Conservation (phyloP, 2,113 vertebrate genomes). For the Pogonocichla stellata region DNA sequence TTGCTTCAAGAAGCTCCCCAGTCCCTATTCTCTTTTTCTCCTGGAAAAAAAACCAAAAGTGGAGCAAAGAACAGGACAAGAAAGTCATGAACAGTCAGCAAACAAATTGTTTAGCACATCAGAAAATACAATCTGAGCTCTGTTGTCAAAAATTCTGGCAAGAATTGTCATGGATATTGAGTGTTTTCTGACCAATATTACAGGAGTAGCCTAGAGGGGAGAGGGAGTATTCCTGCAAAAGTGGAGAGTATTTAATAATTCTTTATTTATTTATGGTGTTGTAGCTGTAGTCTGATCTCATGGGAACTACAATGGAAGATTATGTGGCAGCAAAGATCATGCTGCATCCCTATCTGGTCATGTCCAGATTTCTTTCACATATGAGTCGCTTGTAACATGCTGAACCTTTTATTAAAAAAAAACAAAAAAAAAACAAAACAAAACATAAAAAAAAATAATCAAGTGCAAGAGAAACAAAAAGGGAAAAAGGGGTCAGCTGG, state of each 20-base stretch:
- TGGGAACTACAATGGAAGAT: constrained; percentile 1
- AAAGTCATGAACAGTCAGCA: background rate
- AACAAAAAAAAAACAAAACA: background rate
- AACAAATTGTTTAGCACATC: background rate
- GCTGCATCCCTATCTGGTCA: background rate
- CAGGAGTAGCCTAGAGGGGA: background rate
- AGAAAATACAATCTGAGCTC: background rate
- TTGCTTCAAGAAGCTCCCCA: background rate
- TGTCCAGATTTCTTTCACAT: constrained; percentile 7
- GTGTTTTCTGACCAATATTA: background rate
- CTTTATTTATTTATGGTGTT: constrained; percentile 19
- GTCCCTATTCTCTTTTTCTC: background rate
- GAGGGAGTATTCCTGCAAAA: background rate
- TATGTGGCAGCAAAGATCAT: background rate
- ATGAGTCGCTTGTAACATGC: background rate
- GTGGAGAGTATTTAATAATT: background rate
- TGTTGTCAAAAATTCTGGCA: background rate
- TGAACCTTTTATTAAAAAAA: background rate
- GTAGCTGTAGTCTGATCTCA: constrained; percentile 3
- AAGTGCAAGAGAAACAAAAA: background rate
- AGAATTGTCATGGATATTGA: background rate
- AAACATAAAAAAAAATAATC: background rate
- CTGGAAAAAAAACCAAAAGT: background rate
- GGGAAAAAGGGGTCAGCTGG: constrained; percentile 11
- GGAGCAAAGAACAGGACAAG: background rate